Evolutionary conservation across 2,797 vertebrate genomes (phyloP).

Genomic region (Phalloptychus januarius): DNA sequence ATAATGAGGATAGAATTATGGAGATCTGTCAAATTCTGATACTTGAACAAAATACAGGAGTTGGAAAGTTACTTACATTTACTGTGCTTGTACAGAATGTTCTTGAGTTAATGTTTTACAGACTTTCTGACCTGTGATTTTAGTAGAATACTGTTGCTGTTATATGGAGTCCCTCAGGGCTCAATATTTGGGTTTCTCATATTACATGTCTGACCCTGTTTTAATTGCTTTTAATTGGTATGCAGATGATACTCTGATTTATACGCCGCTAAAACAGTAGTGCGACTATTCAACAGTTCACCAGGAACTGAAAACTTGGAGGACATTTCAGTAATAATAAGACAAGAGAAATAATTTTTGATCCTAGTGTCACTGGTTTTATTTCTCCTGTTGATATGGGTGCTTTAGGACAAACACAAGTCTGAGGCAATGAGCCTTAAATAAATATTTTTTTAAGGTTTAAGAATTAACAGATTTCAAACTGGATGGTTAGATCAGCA

Average conservation of each 20-base stretch:
- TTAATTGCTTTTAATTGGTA: not conserved
- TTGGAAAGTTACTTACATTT: not conserved
- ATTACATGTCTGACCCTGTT: not conserved
- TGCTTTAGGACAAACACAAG: not conserved
- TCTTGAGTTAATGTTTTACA: not conserved
- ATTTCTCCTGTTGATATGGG: not conserved
- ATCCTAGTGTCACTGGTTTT: not conserved
- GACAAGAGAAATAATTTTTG: not conserved
- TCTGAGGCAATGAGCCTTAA: no score
- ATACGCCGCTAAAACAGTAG: not conserved
- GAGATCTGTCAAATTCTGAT: conserved; percentile 22
- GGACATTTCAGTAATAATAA: not conserved
- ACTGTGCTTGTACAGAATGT: not conserved
- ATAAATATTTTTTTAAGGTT: no score
- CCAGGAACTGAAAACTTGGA: not conserved
- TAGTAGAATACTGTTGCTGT: not conserved
- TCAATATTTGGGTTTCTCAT: not conserved
- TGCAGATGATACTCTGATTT: not conserved
- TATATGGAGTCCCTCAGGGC: not conserved
- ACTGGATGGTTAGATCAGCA: not conserved
- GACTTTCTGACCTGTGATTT: not conserved
- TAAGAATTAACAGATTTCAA: not conserved
- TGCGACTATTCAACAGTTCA: not conserved
- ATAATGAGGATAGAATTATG: conserved; percentile 26
- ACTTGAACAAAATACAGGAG: not conserved